Evolutionary conservation across 2,888 invertebrate genomes (phyloP).

Genomic region (Erannis defoliaria): DNA sequence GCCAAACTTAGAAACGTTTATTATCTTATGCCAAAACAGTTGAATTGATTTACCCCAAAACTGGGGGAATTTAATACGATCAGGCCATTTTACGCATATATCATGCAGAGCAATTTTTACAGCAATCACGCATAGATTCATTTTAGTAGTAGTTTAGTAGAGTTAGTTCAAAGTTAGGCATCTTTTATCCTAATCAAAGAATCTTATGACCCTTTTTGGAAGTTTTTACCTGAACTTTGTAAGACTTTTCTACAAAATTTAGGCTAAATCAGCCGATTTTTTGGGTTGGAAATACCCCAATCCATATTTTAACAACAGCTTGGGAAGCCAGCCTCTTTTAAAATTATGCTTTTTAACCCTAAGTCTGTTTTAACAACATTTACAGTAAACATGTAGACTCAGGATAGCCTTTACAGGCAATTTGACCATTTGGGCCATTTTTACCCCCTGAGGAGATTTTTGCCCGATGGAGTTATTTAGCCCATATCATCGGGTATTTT

Average conservation of each 20-base stretch:
- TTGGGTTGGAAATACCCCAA: too few relatives aligned
- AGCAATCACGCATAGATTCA: neutral
- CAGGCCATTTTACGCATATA: constrained; percentile 3
- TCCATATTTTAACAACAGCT: too few relatives aligned
- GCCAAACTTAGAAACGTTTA: neutral
- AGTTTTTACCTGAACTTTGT: neutral
- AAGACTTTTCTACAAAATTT: neutral
- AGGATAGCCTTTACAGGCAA: too few relatives aligned
- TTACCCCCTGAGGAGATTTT: neutral
- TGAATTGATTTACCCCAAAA: neutral
- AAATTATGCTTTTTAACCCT: too few relatives aligned
- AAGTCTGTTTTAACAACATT: too few relatives aligned
- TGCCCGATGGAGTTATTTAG: neutral
- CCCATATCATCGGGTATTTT: neutral
- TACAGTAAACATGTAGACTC: too few relatives aligned
- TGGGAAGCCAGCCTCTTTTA: too few relatives aligned
- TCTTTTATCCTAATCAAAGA: neutral
- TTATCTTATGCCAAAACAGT: constrained; percentile 1
- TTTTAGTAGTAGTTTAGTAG: neutral
- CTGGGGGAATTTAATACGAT: neutral
- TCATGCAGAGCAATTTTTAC: constrained; percentile 8
- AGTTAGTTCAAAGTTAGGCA: neutral
- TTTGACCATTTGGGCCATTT: too few relatives aligned
- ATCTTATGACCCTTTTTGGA: neutral
- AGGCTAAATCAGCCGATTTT: neutral